Percentiles rank a stretch among this genome's conserved stretches.
Evolutionary conservation across 2,888 invertebrate genomes (phyloP).

Genomic region (Trichacis sp.): DNA sequence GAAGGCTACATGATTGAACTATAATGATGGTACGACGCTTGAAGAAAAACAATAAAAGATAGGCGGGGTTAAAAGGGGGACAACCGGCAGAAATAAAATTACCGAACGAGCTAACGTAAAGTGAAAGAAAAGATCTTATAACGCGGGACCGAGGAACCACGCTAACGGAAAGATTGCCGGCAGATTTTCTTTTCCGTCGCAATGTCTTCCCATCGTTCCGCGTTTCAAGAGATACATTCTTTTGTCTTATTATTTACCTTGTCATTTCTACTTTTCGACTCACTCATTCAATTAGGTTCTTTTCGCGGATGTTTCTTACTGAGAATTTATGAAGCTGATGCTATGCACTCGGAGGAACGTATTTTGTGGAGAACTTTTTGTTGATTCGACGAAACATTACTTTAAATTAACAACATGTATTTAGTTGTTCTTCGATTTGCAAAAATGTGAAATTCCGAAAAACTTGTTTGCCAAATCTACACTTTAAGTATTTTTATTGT

Average conservation of each 20-base stretch:
- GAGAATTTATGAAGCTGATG: too few relatives aligned
- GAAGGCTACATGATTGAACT: conserved; percentile 60
- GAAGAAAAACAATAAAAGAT: conserved; percentile 37
- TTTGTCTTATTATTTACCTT: background rate
- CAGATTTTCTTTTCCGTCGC: conserved; percentile 19
- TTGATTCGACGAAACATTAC: too few relatives aligned
- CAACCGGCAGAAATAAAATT: conserved; percentile 53
- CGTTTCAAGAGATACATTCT: conserved; percentile 5
- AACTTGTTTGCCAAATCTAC: too few relatives aligned
- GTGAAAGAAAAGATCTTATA: conserved; percentile 47
- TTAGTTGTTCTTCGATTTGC: too few relatives aligned
- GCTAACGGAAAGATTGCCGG: conserved; percentile 22
- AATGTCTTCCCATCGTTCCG: conserved; percentile 15
- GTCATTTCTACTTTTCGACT: conserved; percentile 1
- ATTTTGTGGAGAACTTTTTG: too few relatives aligned
- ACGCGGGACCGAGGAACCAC: conserved; percentile 27
- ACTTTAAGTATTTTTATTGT: too few relatives aligned
- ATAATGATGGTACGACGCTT: conserved; percentile 34
- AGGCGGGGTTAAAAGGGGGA: conserved; percentile 27
- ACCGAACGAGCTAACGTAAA: conserved; percentile 49
- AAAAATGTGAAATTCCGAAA: too few relatives aligned
- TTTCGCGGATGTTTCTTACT: too few relatives aligned
- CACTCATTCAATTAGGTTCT: background rate
- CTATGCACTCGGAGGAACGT: too few relatives aligned
- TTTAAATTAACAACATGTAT: too few relatives aligned